A percentile compares a stretch with the other conserved stretches of the same genome.
Evolutionary conservation across 1,140 invertebrate species (phyloP).

Genomic region (Neuroterus valhalla): DNA sequence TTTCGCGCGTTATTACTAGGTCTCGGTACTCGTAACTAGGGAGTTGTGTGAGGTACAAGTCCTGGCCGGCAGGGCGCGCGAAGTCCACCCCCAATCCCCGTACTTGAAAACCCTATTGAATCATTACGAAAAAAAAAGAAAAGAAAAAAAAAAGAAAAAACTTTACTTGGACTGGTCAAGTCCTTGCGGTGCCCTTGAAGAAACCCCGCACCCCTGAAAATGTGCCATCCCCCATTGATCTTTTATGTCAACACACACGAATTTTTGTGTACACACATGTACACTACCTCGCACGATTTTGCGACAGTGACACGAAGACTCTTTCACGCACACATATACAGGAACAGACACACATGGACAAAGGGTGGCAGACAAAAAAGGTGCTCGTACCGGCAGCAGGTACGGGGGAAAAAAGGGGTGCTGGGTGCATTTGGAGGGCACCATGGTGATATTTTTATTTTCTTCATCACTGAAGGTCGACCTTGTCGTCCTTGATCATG

Average conservation of each 20-base stretch:
- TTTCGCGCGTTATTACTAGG: slow-evolving; percentile 62
- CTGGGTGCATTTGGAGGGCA: slow-evolving; percentile 37
- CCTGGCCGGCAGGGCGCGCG: slow-evolving; percentile 75
- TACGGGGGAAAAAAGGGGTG: slow-evolving; percentile 23
- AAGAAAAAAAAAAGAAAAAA: slow-evolving; percentile 32
- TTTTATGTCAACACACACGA: background rate
- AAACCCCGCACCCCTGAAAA: slow-evolving; percentile 24
- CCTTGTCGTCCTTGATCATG: slow-evolving; percentile 1
- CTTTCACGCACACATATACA: background rate
- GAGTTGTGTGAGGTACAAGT: slow-evolving; percentile 77
- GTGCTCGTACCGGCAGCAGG: slow-evolving; percentile 20
- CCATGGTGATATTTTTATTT: slow-evolving; percentile 15
- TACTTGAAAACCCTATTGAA: slow-evolving; percentile 65
- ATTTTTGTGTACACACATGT: slow-evolving; percentile 16
- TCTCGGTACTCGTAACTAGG: slow-evolving; percentile 76
- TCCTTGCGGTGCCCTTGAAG: slow-evolving; percentile 3
- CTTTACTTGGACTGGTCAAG: slow-evolving; percentile 28
- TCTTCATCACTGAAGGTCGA: background rate
- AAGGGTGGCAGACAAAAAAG: slow-evolving; percentile 26
- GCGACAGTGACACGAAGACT: slow-evolving; percentile 30
- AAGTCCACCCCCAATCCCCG: slow-evolving; percentile 73
- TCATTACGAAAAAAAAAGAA: slow-evolving; percentile 33
- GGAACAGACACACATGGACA: background rate
- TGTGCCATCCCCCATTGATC: slow-evolving; percentile 22
- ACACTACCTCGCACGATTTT: slow-evolving; percentile 12